These are phyloP conservation scores for Lethrus apterus DNA, from an alignment of 1,140 invertebrate species.

Conservation along the genomic window DNA sequence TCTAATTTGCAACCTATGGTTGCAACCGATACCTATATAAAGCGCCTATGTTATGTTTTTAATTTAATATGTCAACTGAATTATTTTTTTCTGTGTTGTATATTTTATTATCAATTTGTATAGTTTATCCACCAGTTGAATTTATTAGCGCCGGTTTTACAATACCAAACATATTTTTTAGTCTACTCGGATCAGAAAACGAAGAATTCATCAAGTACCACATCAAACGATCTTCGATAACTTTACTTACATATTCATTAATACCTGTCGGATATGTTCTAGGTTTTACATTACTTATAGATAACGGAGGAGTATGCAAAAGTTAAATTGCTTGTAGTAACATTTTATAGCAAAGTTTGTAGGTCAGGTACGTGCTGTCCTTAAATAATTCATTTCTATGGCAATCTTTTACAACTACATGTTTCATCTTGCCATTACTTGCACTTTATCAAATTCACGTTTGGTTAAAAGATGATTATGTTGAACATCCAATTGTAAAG, in stretches of 20 bases:
- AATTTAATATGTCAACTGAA: conserved; percentile 25
- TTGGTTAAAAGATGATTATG: conserved; percentile 64
- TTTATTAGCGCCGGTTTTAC: conserved; percentile 68
- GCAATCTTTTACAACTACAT: conserved; percentile 34
- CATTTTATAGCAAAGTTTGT: conserved; percentile 26
- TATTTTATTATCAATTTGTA: conserved; percentile 56
- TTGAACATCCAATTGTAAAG: conserved; percentile 66
- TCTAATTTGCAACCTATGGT: not conserved
- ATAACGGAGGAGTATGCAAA: conserved; percentile 37
- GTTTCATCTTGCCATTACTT: conserved; percentile 40
- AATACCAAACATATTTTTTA: conserved; percentile 57
- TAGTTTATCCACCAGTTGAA: conserved; percentile 68
- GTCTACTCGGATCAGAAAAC: conserved; percentile 59
- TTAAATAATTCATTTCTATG: conserved; percentile 28
- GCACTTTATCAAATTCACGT: conserved; percentile 44
- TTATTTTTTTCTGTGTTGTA: conserved; percentile 62
- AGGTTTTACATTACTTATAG: conserved; percentile 46
- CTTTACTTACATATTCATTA: conserved; percentile 57
- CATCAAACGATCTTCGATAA: conserved; percentile 57
- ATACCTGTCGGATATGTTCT: conserved; percentile 62
- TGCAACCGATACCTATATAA: not conserved
- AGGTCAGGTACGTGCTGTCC: conserved; percentile 36
- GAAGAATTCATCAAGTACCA: conserved; percentile 66
- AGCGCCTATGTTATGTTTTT: not conserved
- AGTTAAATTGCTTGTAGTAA: conserved; percentile 7